A percentile compares a stretch with the other conserved stretches of the same genome.
phyloP scores from a whole-genome alignment of 2,113 vertebrate species.

The Anolis carolinensis region DNA sequence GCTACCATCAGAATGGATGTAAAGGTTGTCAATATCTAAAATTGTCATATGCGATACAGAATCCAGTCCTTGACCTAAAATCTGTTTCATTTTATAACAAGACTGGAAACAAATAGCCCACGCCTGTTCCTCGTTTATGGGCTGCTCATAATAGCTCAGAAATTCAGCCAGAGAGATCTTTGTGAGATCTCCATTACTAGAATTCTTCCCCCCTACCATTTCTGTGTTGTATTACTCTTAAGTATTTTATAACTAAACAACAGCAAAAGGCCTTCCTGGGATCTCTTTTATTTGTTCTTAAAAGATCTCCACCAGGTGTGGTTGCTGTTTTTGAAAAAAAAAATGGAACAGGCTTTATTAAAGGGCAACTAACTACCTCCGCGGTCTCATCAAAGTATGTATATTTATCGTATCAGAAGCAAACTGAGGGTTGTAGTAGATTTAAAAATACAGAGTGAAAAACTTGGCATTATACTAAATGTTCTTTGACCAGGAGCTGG shows the following conservation, averaged over 20 bases:
- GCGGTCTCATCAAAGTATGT: background rate
- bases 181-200: background rate
- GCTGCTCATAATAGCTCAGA: conserved; percentile 57
- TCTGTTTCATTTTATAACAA: conserved; percentile 52
- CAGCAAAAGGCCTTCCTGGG: rapidly evolving
- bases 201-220: background rate
- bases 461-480: no score
- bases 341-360: conserved; percentile 30
- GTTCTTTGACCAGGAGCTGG: no score
- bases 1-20: conserved; percentile 65
- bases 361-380: conserved; percentile 25
- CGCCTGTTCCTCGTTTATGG: conserved; percentile 72
- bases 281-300: conserved; percentile 35
- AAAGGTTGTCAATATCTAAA: conserved; percentile 56
- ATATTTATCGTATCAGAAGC: no score
- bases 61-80: conserved; percentile 10
- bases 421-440: no score
- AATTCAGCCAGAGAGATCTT: conserved; percentile 63
- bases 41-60: background rate
- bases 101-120: conserved; percentile 74
- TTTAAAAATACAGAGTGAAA: no score
- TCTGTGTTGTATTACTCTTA: background rate
- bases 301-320: conserved; percentile 48
- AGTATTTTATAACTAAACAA: background rate
- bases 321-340: conserved; percentile 1